Evolutionary conservation across 2,113 vertebrate species (phyloP), one percentile per base, ranked within the genome.

Genomic region (Prietella phreatophila): DNA sequence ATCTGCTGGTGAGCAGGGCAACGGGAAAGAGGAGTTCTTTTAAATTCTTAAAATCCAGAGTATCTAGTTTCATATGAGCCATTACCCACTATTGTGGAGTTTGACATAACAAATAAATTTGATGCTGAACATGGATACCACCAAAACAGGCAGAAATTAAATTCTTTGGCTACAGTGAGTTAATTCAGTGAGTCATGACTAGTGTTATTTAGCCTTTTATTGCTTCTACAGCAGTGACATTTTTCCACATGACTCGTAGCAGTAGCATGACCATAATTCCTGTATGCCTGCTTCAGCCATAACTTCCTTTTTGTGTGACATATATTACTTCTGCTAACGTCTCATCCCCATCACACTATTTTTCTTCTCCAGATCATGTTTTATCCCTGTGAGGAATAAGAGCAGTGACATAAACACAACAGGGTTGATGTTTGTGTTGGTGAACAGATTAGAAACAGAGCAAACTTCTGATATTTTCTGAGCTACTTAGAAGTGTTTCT

Each of bases 371-470:
- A 55, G 58, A 67, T 65, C 63, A 75, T 42, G 50, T 19, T 85
- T 60, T 14, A 75, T 58, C 11, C 53, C 75, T 50, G 20, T 75
- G 83, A 73, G 11, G 50, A 27, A 39, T 53, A 14, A 15, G 11
- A 19, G 13, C 5, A 39, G 30, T 60, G 69, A 58, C 4, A 42
- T 39, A 58, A 75, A 39, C 61, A 14, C 33, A 84, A 25, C 47
- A 5, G 39, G n/a, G 14, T n/a, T 17, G n/a, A 14, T n/a, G 8
- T 63, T 76, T 56, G 30, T 55, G 10, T 36, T 60, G 73, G n/a
- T 65, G 58, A 85, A 50, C 75, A 86, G 56, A 79, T 79, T 65
- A 75, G 69, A 33, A 10, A 42, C 36, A 78, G 58, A 19, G 53
- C 71, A 60, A 85, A 85, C 55, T 8, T 61, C 22, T 47, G 25